Evolutionary conservation across 2,888 invertebrate species (phyloP), one percentile per base, ranked within the genome.

Genomic region (Girardia tigrina): DNA sequence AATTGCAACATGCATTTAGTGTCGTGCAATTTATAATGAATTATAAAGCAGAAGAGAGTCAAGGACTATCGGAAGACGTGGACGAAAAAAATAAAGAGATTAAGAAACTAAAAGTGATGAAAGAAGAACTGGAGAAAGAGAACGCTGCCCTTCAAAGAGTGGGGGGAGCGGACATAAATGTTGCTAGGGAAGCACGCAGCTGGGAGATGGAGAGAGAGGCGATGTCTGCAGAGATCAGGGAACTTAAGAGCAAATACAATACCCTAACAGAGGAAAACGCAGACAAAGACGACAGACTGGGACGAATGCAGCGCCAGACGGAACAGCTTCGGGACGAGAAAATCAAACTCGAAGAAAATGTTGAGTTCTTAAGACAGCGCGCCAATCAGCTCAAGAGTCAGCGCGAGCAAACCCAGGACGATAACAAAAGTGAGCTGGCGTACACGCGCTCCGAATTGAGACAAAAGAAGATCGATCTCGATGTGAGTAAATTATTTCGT

Each of bases 391-490:
- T 83, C 79, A 79, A 82, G 16, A 78, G 82, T 78, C 78, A 80
- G 69, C 79, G 80, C 0, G 78, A 79, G 14, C 77, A 80, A n/a
- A 81, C 80, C 20, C 83, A 82, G 2, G 83, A 83, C 72, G 82
- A 82, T 56, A 79, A 79, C 78, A 78, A 80, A n/a, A 80, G 80
- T 56, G 82, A 82, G 75, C 78, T 84, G 76, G 80, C 80, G 75
- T 80, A 79, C 77, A 82, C 82, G 77, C 83, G 82, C 78, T 80
- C 80, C 42, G 82, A 83, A 73, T 79, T 84, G 28, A 80, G 81
- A 14, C 81, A 81, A 71, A 82, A 83, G 26, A 80, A 83, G 79
- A 83, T 83, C 73, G 83, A 84, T 78, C 79, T 83, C 42, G 81
- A 82, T 81, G 84, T 84, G 78, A 76, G 75, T 29, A 16, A 16